Conservation (phyloP, 2,797 vertebrate genomes). For the Adrianichthys oophorus region DNA sequence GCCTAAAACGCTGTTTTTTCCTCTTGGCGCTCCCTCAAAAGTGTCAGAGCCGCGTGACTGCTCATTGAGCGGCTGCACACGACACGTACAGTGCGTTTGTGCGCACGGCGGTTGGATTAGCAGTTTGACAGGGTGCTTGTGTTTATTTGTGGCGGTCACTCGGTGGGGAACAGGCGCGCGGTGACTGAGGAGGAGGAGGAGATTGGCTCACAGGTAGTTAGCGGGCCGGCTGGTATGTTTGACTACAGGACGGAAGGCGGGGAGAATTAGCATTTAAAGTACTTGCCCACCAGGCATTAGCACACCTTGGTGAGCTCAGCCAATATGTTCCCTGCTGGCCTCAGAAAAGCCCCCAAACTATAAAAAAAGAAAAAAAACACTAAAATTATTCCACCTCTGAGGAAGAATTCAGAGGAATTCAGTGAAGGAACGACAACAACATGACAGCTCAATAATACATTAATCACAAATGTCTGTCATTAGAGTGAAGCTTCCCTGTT, state of each 20-base stretch:
- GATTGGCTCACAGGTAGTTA: slow-evolving; percentile 66
- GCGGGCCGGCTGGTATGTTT: slow-evolving; percentile 22
- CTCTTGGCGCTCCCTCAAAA: slow-evolving; percentile 25
- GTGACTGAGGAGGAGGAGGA: slow-evolving; percentile 5
- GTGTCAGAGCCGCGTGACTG: slow-evolving; percentile 66
- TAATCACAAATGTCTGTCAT: background rate
- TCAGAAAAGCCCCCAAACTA: slow-evolving; percentile 40
- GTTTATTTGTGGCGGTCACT: slow-evolving; percentile 47
- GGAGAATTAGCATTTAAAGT: slow-evolving; percentile 79
- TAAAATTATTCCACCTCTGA: slow-evolving; percentile 23
- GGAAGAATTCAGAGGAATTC: slow-evolving; percentile 5
- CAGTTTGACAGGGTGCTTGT: slow-evolving; percentile 56
- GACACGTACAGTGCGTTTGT: slow-evolving; percentile 41
- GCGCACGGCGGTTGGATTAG: slow-evolving; percentile 44
- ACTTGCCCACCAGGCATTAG: slow-evolving; percentile 67
- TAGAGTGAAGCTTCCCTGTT: background rate
- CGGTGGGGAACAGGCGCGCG: slow-evolving; percentile 33
- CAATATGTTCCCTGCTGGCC: slow-evolving; percentile 65
- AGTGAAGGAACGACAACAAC: background rate
- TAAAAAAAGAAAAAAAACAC: background rate
- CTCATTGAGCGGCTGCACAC: slow-evolving; percentile 49
- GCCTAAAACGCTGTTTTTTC: slow-evolving; percentile 26
- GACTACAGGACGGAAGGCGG: slow-evolving; percentile 29
- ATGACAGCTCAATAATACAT: background rate
- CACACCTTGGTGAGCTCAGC: slow-evolving; percentile 68